Percentiles rank a stretch among this genome's conserved stretches.
Evolutionary conservation across 2,113 vertebrate genomes (phyloP).

Genomic region (Saiga tatarica): DNA sequence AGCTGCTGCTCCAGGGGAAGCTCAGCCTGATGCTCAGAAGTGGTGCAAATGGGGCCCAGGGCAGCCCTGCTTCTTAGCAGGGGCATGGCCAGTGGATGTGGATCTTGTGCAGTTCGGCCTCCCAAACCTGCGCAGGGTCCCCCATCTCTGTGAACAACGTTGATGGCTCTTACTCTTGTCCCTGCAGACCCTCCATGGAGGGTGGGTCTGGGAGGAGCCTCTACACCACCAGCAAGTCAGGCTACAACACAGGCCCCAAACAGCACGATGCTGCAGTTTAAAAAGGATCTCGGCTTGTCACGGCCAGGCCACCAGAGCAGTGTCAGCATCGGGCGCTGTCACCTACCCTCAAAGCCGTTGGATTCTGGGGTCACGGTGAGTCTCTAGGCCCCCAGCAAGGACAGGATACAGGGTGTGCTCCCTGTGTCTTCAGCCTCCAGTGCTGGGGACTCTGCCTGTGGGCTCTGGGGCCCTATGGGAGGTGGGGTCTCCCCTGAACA

Average conservation of each 20-base stretch:
- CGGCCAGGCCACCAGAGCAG: not conserved
- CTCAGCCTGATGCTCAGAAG: not conserved
- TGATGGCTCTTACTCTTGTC: not conserved
- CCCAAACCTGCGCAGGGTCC: not conserved
- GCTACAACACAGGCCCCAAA: not conserved
- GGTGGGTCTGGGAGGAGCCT: not conserved
- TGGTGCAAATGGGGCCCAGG: rapidly evolving
- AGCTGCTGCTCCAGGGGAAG: not conserved
- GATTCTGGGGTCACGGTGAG: not conserved
- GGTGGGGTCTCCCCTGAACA: not conserved
- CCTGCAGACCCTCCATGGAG: not conserved
- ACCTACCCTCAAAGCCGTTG: not conserved
- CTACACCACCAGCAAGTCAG: too few relatives aligned
- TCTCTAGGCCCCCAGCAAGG: not conserved
- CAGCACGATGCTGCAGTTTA: rapidly evolving
- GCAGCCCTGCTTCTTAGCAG: not conserved
- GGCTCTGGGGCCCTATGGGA: not conserved
- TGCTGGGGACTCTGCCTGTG: rapidly evolving
- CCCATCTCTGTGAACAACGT: not conserved
- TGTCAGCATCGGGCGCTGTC: not conserved
- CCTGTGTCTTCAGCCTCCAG: not conserved
- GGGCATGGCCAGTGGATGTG: rapidly evolving
- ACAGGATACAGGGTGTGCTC: not conserved
- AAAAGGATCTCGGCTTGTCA: not conserved
- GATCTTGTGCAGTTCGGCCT: not conserved